Evolutionary conservation across 2,113 vertebrate genomes (phyloP).

Genomic region (Sterna hirundo): DNA sequence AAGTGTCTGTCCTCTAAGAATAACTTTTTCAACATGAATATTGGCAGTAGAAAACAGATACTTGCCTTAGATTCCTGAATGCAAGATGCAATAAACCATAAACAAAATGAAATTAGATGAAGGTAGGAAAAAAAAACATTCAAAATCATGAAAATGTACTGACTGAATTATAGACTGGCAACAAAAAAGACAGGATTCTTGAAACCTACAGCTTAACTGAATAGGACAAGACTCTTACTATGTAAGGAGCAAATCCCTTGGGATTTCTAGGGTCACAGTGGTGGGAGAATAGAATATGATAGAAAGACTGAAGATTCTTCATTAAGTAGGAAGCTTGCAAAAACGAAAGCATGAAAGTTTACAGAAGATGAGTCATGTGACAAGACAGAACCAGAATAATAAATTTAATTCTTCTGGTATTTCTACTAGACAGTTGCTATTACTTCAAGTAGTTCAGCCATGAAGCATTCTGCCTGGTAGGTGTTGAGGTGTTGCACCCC

Average conservation of each 20-base stretch:
- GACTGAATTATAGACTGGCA: not conserved
- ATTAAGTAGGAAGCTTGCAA: not conserved
- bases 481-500: not conserved
- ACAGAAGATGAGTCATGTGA: not conserved
- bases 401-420: not conserved
- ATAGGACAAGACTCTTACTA: not conserved
- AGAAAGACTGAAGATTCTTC: not conserved
- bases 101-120: not conserved
- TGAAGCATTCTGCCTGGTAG: not conserved
- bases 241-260: not conserved
- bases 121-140: not conserved
- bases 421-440: not conserved
- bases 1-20: slow-evolving; percentile 44
- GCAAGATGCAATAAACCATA: not conserved
- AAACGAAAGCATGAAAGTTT: not conserved
- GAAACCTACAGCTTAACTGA: not conserved
- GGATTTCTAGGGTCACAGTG: not conserved
- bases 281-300: not conserved
- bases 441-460: not conserved
- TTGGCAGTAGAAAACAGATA: not conserved
- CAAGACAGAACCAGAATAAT: not conserved
- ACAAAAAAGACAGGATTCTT: not conserved
- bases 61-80: not conserved
- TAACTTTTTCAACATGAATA: slow-evolving; percentile 23
- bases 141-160: not conserved